These are phyloP conservation scores for Plodia interpunctella DNA, from an alignment of 1,140 invertebrate genomes.

Conservation along the genomic window DNA sequence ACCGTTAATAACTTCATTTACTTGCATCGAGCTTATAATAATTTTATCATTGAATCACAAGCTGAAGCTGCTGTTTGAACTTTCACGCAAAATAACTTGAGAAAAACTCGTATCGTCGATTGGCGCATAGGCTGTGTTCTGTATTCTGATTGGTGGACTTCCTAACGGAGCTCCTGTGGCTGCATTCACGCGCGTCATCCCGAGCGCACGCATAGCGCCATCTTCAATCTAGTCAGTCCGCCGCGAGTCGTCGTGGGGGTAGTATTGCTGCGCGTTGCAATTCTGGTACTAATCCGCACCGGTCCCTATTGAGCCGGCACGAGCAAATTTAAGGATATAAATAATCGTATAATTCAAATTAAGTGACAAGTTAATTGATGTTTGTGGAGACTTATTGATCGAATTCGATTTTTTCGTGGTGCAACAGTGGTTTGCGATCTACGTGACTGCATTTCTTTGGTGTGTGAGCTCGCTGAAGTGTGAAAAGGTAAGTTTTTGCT, in stretches of 20 bases:
- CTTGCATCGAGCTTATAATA: constrained; percentile 19
- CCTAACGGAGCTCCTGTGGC: constrained; percentile 38
- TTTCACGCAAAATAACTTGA: constrained; percentile 50
- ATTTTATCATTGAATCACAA: constrained; percentile 31
- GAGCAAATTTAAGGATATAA: constrained; percentile 24
- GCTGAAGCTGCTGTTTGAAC: constrained; percentile 45
- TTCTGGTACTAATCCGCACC: constrained; percentile 29
- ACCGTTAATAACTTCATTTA: constrained; percentile 34
- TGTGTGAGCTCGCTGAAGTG: constrained; percentile 56
- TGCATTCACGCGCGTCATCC: constrained; percentile 52
- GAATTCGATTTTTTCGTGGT: constrained; percentile 38
- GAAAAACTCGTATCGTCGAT: constrained; percentile 28
- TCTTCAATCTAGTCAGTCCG: constrained; percentile 61
- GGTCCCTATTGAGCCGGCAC: constrained; percentile 36
- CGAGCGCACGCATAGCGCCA: constrained; percentile 43
- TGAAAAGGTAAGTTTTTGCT: constrained; percentile 67
- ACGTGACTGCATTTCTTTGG: constrained; percentile 59
- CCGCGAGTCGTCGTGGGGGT: constrained; percentile 55
- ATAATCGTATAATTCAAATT: constrained; percentile 33
- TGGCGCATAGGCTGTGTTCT: constrained; percentile 26
- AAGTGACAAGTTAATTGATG: constrained; percentile 53
- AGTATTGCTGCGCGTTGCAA: constrained; percentile 29
- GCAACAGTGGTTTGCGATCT: constrained; percentile 56
- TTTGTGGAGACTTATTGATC: constrained; percentile 33
- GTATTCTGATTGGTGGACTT: constrained; percentile 39